These are phyloP conservation scores for Conus canariensis DNA, from an alignment of 2,888 invertebrate species.

Conservation along the genomic window DNA sequence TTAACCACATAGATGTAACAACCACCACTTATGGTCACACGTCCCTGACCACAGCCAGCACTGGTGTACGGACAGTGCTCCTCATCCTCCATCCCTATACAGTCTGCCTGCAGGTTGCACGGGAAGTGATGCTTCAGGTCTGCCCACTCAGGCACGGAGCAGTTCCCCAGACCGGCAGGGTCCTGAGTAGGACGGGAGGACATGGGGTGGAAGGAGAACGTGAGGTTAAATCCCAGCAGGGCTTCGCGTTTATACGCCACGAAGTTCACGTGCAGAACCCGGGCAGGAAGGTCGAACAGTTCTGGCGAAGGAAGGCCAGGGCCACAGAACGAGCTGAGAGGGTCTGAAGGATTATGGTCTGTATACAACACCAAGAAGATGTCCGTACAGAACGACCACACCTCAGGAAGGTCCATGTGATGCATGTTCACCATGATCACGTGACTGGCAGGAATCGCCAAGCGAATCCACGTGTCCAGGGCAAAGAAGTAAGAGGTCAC, in stretches of 20 bases:
- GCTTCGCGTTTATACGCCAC: neutral
- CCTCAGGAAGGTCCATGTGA: neutral
- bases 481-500: neutral
- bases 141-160: neutral
- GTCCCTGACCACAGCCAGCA: neutral
- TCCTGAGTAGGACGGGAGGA: neutral
- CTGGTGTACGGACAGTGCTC: neutral
- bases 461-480: neutral
- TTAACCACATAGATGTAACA: neutral
- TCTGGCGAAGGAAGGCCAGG: neutral
- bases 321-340: neutral
- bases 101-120: neutral
- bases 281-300: neutral
- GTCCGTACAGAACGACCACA: neutral
- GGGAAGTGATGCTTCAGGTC: neutral
- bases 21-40: neutral
- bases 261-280: neutral
- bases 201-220: neutral
- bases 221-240: neutral
- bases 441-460: neutral
- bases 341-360: neutral
- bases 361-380: neutral
- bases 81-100: neutral
- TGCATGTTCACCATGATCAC: constrained; percentile 1
- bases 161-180: neutral